Percentiles rank a stretch among this genome's conserved stretches.
phyloP scores from a whole-genome alignment of 2,888 invertebrate genomes.

The Shargacucullia verbasci region DNA sequence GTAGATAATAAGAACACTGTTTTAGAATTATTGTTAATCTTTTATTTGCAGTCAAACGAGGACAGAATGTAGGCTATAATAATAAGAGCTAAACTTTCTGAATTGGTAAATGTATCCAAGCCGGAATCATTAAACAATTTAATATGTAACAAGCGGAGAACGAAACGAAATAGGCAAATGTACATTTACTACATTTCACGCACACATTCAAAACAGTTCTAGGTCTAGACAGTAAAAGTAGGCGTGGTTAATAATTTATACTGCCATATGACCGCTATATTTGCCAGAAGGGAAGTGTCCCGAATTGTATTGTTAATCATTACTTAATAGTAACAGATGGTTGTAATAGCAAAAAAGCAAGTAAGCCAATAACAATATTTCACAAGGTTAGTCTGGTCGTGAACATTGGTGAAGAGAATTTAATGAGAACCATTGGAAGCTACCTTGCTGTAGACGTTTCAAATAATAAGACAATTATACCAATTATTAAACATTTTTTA shows the following conservation, averaged over 20 bases:
- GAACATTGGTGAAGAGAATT: conserved; percentile 3
- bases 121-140: not conserved
- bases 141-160: not conserved
- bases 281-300: conserved; percentile 34
- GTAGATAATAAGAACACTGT: too few relatives aligned
- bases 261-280: conserved; percentile 30
- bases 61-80: conserved; percentile 12
- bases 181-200: conserved; percentile 8
- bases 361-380: not conserved
- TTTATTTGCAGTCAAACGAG: conserved; percentile 22
- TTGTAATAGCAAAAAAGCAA: not conserved
- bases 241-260: conserved; percentile 19
- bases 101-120: conserved; percentile 9
- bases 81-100: conserved; percentile 2
- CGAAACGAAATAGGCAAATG: not conserved
- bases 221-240: conserved; percentile 10
- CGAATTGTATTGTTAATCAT: conserved; percentile 25
- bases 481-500: too few relatives aligned
- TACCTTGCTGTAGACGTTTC: not conserved
- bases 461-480: conserved; percentile 2
- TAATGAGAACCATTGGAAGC: conserved; percentile 2
- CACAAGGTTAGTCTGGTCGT: not conserved
- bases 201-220: conserved; percentile 1
- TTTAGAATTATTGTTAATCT: conserved; percentile 22
- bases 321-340: conserved; percentile 1